phyloP scores from a whole-genome alignment of 2,113 vertebrate species.

The Pontoporia blainvillei region DNA sequence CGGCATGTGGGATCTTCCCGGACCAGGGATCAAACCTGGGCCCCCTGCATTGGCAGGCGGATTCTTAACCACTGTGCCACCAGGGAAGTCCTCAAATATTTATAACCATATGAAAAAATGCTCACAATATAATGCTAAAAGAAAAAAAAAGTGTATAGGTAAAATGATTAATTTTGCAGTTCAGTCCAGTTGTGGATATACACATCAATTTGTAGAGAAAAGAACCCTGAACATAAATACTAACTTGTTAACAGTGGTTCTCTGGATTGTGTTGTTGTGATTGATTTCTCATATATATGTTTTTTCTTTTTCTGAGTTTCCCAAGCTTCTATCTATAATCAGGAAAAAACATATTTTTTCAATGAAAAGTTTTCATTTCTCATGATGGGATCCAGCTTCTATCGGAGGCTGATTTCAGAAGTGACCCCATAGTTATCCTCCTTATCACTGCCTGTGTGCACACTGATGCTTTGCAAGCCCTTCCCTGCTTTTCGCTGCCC shows the following conservation, averaged over 20 bases:
- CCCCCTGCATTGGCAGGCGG: no score
- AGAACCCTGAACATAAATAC: neutral
- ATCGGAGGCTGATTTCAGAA: neutral
- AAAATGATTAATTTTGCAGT: neutral
- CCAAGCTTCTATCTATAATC: neutral
- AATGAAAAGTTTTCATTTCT: neutral
- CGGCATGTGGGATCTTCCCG: no score
- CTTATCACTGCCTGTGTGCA: neutral
- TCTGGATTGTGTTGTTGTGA: neutral
- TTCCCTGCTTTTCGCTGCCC: no score
- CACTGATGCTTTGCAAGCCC: neutral
- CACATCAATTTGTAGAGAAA: neutral
- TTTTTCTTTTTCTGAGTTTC: neutral
- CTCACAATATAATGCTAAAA: neutral
- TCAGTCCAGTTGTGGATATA: neutral
- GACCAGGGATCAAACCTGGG: no score
- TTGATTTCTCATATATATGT: neutral
- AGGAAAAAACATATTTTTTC: neutral
- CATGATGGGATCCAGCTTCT: neutral
- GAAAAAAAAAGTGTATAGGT: neutral
- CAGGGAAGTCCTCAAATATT: neutral
- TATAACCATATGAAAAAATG: neutral
- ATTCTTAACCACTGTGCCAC: no score
- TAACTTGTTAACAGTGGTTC: neutral
- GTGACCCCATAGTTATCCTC: neutral